These are phyloP conservation scores for Falco cherrug DNA, from an alignment of 2,797 vertebrate species.

Conservation along the genomic window DNA sequence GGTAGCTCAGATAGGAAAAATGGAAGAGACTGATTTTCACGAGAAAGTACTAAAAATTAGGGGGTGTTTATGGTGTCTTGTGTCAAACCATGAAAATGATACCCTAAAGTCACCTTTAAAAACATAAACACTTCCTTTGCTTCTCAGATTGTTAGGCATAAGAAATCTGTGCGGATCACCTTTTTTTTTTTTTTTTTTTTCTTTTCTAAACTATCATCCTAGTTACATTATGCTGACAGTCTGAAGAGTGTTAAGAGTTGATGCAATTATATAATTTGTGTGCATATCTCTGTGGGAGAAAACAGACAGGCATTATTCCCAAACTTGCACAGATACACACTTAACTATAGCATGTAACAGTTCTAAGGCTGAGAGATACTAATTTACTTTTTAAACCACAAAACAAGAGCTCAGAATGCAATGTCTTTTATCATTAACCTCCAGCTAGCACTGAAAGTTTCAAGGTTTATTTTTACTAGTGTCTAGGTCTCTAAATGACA, in stretches of 20 bases:
- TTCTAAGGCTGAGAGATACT: not conserved
- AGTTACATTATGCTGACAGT: not conserved
- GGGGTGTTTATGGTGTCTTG: not conserved
- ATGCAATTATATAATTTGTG: not conserved
- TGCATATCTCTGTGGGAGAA: not conserved
- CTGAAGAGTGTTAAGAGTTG: not conserved
- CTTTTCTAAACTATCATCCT: not conserved
- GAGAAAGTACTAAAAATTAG: not conserved
- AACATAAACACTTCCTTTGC: not conserved
- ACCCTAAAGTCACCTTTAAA: not conserved
- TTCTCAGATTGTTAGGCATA: not conserved
- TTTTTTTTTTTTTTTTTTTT: conserved; percentile 1
- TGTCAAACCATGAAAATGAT: not conserved
- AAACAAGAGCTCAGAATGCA: conserved; percentile 26
- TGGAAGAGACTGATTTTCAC: not conserved
- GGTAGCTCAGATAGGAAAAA: not conserved
- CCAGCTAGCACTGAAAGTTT: conserved; percentile 46
- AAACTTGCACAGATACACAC: not conserved
- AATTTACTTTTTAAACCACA: conserved; percentile 46
- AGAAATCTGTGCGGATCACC: not conserved
- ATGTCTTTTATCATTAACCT: conserved; percentile 59
- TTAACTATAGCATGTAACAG: not conserved
- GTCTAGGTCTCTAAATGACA: conserved; percentile 70
- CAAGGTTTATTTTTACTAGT: conserved; percentile 77
- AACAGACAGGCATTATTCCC: not conserved